Evolutionary conservation across 2,888 invertebrate genomes (phyloP), one percentile per base, ranked within the genome.

Genomic region (Luperina nickerlii): DNA sequence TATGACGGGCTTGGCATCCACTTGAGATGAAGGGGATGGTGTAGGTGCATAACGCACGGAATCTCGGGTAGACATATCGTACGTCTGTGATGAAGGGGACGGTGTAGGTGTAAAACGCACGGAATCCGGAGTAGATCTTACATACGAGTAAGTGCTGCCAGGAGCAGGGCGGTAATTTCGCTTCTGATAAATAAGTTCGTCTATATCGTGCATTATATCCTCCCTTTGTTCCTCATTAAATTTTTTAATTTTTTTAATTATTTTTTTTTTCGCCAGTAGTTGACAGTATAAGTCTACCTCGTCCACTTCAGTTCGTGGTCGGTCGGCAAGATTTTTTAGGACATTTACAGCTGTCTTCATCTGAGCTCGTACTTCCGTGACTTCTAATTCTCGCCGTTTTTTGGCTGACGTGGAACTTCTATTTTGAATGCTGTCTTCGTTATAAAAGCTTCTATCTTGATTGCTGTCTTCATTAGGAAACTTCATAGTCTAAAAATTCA

Each of bases 291-390:
- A 79, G 48, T 83, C 83, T 67, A 84, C 84, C 76, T 84, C 76
- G 68, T 86, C 74, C 62, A 74, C 72, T 80, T 86, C 86, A 77
- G 78, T 79, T 80, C 74, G 82, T 74, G 85, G 85, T 78, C 76
- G 79, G 65, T 77, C 68, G 69, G 71, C 32, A 38, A 73, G 72
- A 73, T 73, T 73, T 73, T 73, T 73, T 13, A 73, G 20, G 72
- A 73, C 72, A 73, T 73, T 79, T 82, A 84, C 75, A 84, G 81
- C 85, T 86, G 82, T 76, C 77, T 86, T 83, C 62, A 86, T 86
- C 70, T 76, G 76, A 76, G 70, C 70, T 76, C 76, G 76, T 76
- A 76, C 70, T 76, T 70, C 72, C 76, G 76, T 71, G 76, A 76
- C 76, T 76, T 76, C 80, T 86, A 69, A 70, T 79, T 86, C 77